Evolutionary conservation across 1,140 invertebrate species (phyloP).

Genomic region (Himalopsyche phryganea): DNA sequence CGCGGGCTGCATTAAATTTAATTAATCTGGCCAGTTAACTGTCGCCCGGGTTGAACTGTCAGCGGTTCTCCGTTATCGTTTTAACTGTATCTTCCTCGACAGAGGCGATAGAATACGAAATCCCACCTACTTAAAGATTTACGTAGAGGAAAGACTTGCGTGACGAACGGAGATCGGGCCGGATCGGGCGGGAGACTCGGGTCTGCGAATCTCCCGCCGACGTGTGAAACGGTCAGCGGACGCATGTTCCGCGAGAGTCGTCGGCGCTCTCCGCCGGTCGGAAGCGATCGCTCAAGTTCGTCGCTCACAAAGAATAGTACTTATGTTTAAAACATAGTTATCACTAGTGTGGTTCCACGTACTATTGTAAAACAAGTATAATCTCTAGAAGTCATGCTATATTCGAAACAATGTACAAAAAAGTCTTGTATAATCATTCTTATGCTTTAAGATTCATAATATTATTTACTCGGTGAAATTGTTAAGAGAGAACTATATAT

Average conservation of each 20-base stretch:
- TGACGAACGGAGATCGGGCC: no score
- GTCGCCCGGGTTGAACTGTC: not conserved
- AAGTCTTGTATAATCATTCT: constrained; percentile 33
- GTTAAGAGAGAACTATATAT: constrained; percentile 32
- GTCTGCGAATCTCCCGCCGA: no score
- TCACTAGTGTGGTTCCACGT: constrained; percentile 28
- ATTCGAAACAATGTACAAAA: constrained; percentile 34
- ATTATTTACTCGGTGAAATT: constrained; percentile 35
- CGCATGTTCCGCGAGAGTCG: constrained; percentile 13
- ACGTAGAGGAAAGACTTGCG: constrained; percentile 30
- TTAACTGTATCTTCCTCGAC: constrained; percentile 13
- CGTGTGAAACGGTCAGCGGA: constrained; percentile 32
- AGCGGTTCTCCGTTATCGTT: constrained; percentile 8
- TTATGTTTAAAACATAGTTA: constrained; percentile 36
- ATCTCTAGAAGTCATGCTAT: constrained; percentile 31
- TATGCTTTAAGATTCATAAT: constrained; percentile 34
- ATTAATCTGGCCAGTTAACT: constrained; percentile 25
- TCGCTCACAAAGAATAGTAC: constrained; percentile 33
- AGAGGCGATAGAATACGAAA: constrained; percentile 25
- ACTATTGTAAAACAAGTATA: constrained; percentile 32
- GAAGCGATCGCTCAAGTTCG: constrained; percentile 14
- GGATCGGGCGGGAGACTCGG: no score
- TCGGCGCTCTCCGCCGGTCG: constrained; percentile 16
- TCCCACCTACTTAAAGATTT: constrained; percentile 32
- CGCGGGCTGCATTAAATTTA: constrained; percentile 22